Evolutionary conservation across 2,113 vertebrate genomes (phyloP).

Genomic region (Ptyas mucosa): DNA sequence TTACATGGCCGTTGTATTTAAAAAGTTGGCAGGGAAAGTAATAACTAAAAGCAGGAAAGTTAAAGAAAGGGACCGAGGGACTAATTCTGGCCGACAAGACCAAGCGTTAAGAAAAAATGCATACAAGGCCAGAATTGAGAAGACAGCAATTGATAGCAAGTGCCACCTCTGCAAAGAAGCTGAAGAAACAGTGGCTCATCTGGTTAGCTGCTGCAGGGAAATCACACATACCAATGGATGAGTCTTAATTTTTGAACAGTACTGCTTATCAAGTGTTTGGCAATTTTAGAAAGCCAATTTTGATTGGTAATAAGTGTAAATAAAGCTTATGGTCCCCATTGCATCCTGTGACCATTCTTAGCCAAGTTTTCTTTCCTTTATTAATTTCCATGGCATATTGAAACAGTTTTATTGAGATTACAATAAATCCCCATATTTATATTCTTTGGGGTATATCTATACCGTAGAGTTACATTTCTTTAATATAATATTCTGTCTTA

Average conservation of each 20-base stretch:
- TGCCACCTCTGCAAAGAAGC: too few relatives aligned
- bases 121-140: too few relatives aligned
- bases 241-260: too few relatives aligned
- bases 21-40: too few relatives aligned
- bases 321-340: background rate
- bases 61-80: too few relatives aligned
- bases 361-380: background rate
- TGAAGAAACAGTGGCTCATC: too few relatives aligned
- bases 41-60: background rate
- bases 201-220: too few relatives aligned
- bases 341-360: background rate
- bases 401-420: background rate
- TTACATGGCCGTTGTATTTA: too few relatives aligned
- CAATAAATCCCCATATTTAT: background rate
- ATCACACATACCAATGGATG: background rate
- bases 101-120: too few relatives aligned
- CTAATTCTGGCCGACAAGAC: too few relatives aligned
- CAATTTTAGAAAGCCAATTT: background rate
- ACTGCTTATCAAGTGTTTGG: background rate
- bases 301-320: background rate
- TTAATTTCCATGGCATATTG: background rate
- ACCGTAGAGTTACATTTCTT: background rate
- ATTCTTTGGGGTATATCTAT: background rate
- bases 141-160: too few relatives aligned
- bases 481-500: background rate